Evolutionary conservation across 2,113 vertebrate species (phyloP).

Genomic region (Agelaius phoeniceus): DNA sequence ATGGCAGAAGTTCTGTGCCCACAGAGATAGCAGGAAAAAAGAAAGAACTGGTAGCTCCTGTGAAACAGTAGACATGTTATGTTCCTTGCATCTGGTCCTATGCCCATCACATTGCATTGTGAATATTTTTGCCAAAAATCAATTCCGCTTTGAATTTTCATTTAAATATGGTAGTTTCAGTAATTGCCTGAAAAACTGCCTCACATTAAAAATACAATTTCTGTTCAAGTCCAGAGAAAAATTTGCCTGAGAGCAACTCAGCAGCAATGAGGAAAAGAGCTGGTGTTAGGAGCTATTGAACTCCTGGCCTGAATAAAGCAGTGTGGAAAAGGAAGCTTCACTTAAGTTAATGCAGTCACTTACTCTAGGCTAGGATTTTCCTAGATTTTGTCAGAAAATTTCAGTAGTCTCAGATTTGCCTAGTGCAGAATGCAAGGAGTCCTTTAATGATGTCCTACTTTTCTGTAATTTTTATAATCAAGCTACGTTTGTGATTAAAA

Average conservation of each 20-base stretch:
- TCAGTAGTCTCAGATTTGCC: neutral
- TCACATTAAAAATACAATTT: neutral
- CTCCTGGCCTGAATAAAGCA: neutral
- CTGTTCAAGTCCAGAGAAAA: neutral
- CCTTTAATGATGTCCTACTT: neutral
- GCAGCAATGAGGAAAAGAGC: neutral
- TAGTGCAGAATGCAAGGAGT: neutral
- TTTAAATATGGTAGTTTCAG: neutral
- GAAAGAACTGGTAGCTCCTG: neutral
- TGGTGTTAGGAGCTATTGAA: neutral
- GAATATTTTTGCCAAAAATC: neutral
- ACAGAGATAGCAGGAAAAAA: neutral
- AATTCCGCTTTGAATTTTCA: neutral
- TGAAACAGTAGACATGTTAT: neutral
- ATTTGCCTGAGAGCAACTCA: neutral
- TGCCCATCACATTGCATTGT: neutral
- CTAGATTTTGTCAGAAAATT: neutral
- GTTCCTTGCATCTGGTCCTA: constrained; percentile 1
- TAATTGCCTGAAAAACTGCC: neutral
- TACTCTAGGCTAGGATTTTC: neutral
- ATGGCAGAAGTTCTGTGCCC: neutral
- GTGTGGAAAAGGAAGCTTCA: neutral
- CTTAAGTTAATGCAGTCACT: neutral
- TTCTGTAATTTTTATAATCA: neutral
- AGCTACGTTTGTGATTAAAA: neutral